These are phyloP conservation scores for Nothoprocta perdicaria DNA, from an alignment of 2,113 vertebrate species.

Conservation along the genomic window DNA sequence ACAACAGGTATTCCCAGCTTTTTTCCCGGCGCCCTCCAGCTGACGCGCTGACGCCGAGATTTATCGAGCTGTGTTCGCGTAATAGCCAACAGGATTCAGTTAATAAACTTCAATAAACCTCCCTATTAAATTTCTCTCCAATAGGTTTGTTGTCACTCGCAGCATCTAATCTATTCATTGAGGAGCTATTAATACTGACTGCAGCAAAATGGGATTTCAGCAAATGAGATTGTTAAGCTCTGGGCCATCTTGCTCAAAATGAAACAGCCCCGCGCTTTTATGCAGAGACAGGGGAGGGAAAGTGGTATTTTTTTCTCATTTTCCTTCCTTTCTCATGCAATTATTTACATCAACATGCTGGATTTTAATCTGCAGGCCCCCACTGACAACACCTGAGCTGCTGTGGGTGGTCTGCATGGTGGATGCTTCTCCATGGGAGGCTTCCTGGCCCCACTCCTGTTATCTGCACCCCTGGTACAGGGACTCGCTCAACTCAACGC, in stretches of 20 bases:
- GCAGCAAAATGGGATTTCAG: constrained; percentile 63
- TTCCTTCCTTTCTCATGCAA: background rate
- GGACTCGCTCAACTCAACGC: background rate
- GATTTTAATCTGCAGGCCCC: background rate
- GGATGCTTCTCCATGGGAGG: background rate
- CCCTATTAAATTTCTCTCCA: constrained; percentile 79
- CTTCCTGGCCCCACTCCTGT: background rate
- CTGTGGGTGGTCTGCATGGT: too few species aligned
- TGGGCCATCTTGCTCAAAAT: constrained; percentile 54
- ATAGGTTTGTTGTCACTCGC: constrained; percentile 72
- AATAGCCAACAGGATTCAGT: constrained; percentile 77
- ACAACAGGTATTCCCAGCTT: constrained; percentile 36
- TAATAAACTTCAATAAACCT: constrained; percentile 81
- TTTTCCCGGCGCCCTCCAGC: constrained; percentile 35
- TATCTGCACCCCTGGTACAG: too few species aligned
- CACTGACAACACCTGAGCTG: background rate
- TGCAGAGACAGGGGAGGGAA: background rate
- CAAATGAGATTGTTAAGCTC: constrained; percentile 64
- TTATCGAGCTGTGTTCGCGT: constrained; percentile 68
- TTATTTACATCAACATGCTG: background rate
- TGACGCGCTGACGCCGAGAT: constrained; percentile 63
- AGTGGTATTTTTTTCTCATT: background rate
- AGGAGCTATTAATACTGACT: constrained; percentile 75
- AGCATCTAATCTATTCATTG: constrained; percentile 76
- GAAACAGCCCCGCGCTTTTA: background rate